Base-by-base conservation (phyloP, 2,797 vertebrate species). In the Synaphobranchus kaupii region DNA sequence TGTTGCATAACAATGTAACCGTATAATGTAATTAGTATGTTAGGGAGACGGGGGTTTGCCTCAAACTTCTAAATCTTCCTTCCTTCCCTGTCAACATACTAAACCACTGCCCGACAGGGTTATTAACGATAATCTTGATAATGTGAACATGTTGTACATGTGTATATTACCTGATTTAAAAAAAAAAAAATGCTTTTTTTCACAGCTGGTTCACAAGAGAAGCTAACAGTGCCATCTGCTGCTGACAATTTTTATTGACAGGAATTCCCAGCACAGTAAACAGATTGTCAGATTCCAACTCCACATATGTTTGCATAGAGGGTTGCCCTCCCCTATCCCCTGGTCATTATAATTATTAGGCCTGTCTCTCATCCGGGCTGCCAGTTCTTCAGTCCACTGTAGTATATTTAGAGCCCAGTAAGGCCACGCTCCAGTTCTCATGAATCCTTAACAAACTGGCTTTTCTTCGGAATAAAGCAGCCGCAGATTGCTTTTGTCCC, bases 371-470 rank as follows among this genome's bases (percentile, higher is more conserved):
- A 20, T 78, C 39, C 73, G 47, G 39, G 73, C 73, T 22, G 15
- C 17, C 73, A 44, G 73, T 17, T 78, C 17, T 17, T 20, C 39
- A 22, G 39, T 20, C 4, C 5, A 1, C 10, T 22, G 6, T 8
- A 9, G 34, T 22, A 78, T 78, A 78, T 78, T 44, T 8, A 78
- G 1, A 47, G 73, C 34, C 73, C 34, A 22, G 73, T 39, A 44
- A 47, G 73, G 73, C 39, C 73, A 78, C 17, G 73, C 73, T 78
- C 73, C 73, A 78, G 34, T 78, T 47, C 73, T 22, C 73, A 44
- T 78, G 34, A 78, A 78, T 78, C 34, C 15, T 78, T 78, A 78
- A 78, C 73, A 78, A 78, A 39, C 73, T 78, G 34, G 17, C 73
- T 44, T 78, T 78, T 34, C 56, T 71, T 78, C 39, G 4, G 47